Conservation (phyloP, 2,888 invertebrate species). For the Girardia tigrina region DNA sequence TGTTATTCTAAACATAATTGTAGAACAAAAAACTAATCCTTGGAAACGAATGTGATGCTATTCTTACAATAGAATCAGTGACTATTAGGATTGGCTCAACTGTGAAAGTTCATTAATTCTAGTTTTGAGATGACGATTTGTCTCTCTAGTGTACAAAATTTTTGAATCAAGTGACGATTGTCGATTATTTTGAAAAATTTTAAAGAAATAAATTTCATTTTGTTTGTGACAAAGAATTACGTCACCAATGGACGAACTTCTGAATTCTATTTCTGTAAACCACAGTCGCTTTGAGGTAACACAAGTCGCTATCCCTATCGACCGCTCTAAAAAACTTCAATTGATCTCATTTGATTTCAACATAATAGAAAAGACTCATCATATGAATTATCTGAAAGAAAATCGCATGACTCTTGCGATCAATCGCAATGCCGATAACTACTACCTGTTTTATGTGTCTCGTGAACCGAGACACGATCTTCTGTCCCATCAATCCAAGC, state of each 20-base stretch:
- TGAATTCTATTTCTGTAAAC: neutral
- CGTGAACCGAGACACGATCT: neutral
- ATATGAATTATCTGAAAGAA: neutral
- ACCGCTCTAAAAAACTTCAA: neutral
- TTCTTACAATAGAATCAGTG: too few species aligned
- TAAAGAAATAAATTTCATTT: too few species aligned
- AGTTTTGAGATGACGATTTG: too few species aligned
- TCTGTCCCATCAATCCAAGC: neutral
- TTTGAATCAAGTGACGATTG: too few species aligned
- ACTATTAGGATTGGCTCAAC: too few species aligned
- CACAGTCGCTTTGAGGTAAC: neutral
- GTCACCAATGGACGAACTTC: neutral
- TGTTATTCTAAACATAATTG: too few species aligned
- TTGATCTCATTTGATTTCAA: neutral
- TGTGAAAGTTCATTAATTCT: too few species aligned
- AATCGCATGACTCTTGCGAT: neutral
- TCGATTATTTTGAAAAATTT: too few species aligned
- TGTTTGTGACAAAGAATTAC: too few species aligned
- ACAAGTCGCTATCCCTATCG: neutral
- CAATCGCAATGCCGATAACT: slow-evolving; percentile 12
- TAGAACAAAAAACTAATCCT: too few species aligned
- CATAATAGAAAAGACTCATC: neutral
- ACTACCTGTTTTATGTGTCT: neutral
- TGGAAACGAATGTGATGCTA: too few species aligned
- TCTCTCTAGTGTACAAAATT: too few species aligned